Base-by-base conservation (phyloP, 2,113 vertebrate species). In the Leuciscus idus region DNA sequence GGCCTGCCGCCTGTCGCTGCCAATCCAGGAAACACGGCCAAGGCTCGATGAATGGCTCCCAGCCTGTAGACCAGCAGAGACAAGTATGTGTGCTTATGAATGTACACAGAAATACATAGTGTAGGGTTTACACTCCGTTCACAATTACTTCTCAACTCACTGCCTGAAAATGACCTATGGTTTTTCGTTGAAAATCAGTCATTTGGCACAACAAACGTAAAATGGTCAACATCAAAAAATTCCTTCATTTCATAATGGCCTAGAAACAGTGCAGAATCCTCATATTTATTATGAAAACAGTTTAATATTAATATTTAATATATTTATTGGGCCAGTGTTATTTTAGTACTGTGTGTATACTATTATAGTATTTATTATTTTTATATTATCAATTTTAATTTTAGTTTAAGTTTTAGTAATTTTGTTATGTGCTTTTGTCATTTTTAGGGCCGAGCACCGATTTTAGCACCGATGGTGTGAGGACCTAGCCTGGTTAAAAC, bases 1-100 rank as follows among this genome's bases (percentile, higher is more conserved):
- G 97, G 57, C 97, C 97, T 0, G 95, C 95, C 0, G 96, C 94
- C 89, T 99, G 97, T 4, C 96, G 96, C 62, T 98, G 98, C 98
- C 98, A 99, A 0, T 92, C 95, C 61, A 98, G 93, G 6, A 95
- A 95, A 68, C 98, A 99, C 0, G 96, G 95, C 98, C 98, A 99
- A 0, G 98, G 97, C 91, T 99, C 98, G 2, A 98, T 94, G 81
- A 99, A 98, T 0, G 98, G 98, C 91, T 99, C 98, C 98, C 98
- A 99, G 87, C 98, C 98, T 99, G 87, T 43, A 72, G 79, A 82
- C 75, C 76, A 39, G 68, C 26, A 84, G 10, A 80, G 17, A 83
- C 39, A 81, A 82, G 46, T 12, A 48, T 68, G 61, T 48, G 62
- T 52, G 46, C 48, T 21, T 57, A 59, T 36, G 46, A 72, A 59